These are phyloP conservation scores for Epiblema foenella DNA, from an alignment of 2,888 invertebrate genomes.

Conservation along the genomic window DNA sequence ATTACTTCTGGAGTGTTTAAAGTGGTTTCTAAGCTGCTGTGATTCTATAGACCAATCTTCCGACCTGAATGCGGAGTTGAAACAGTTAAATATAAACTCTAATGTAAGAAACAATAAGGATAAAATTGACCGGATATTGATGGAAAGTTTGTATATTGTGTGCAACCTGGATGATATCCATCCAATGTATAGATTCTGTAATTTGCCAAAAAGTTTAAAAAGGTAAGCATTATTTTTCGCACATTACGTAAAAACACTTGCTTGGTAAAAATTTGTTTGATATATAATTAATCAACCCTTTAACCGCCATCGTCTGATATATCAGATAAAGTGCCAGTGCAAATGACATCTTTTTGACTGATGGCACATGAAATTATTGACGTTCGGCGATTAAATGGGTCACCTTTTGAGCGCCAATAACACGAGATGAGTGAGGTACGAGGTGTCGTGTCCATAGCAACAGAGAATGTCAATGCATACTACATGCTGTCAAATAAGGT, in stretches of 20 bases:
- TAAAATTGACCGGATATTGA: conserved; percentile 72
- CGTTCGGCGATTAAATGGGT: too few relatives aligned
- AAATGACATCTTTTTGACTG: too few relatives aligned
- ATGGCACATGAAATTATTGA: too few relatives aligned
- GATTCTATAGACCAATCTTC: conserved; percentile 68
- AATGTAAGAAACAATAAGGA: neutral
- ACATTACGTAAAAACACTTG: neutral
- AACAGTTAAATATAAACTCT: neutral
- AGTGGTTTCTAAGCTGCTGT: conserved; percentile 86
- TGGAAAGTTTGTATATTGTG: conserved; percentile 88
- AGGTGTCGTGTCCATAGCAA: too few relatives aligned
- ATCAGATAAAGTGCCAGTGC: too few relatives aligned
- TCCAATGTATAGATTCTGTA: conserved; percentile 82
- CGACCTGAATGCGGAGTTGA: neutral
- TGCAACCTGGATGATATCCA: conserved; percentile 86
- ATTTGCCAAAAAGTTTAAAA: conserved; percentile 70
- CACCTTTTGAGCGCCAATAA: too few relatives aligned
- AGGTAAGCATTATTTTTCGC: conserved; percentile 64
- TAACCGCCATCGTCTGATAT: too few relatives aligned
- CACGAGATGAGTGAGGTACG: too few relatives aligned
- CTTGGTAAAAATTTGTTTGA: too few relatives aligned
- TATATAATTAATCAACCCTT: too few relatives aligned
- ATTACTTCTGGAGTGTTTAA: conserved; percentile 89
- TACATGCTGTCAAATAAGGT: too few relatives aligned
- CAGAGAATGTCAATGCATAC: too few relatives aligned